These are phyloP conservation scores for Drosophila neutralis DNA, from an alignment of 2,888 invertebrate species.

Conservation along the genomic window DNA sequence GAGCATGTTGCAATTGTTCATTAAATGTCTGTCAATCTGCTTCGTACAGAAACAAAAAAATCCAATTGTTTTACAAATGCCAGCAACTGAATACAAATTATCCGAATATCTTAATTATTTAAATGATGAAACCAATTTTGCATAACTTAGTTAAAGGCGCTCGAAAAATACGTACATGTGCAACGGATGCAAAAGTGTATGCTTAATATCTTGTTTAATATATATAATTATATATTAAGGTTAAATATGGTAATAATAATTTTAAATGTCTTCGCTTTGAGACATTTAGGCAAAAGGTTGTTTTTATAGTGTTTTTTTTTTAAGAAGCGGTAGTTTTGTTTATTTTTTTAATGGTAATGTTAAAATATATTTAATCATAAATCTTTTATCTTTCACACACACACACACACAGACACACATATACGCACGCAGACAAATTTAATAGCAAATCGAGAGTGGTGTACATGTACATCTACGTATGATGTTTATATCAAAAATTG, in stretches of 20 bases:
- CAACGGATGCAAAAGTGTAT: conserved; percentile 54
- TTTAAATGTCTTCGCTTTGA: conserved; percentile 76
- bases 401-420: conserved; percentile 23
- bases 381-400: conserved; percentile 21
- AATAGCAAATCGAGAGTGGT: conserved; percentile 54
- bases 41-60: conserved; percentile 27
- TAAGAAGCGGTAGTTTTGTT: conserved; percentile 29
- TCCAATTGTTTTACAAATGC: conserved; percentile 12
- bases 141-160: conserved; percentile 56
- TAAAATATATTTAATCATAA: conserved; percentile 60
- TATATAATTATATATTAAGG: conserved; percentile 53
- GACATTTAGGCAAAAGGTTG: conserved; percentile 78
- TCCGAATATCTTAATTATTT: conserved; percentile 22
- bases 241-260: conserved; percentile 67
- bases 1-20: conserved; percentile 50
- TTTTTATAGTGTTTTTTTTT: conserved; percentile 56
- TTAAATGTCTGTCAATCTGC: conserved; percentile 29
- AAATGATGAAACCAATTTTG: conserved; percentile 45
- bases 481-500: conserved; percentile 69
- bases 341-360: conserved; percentile 54
- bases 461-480: conserved; percentile 57
- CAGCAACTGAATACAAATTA: conserved; percentile 22
- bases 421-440: conserved; percentile 33
- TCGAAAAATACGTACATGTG: conserved; percentile 49
- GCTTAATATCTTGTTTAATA: conserved; percentile 68